Evolutionary conservation across 2,888 invertebrate genomes (phyloP).

Genomic region (Leucozona laternaria): DNA sequence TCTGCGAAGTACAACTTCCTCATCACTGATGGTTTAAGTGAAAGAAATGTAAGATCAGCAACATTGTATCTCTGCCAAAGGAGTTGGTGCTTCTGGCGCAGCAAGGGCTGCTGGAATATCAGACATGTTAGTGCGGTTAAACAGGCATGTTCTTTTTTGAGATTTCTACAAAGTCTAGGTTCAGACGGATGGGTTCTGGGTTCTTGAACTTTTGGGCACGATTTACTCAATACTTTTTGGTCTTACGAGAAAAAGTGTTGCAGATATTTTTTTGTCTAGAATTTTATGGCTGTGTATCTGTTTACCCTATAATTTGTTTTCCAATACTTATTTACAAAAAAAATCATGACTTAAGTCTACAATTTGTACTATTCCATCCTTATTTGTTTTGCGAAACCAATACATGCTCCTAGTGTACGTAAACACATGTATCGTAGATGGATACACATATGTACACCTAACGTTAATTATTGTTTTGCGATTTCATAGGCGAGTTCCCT

Average conservation of each 20-base stretch:
- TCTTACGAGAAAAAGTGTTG: too few species aligned
- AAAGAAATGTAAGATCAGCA: slow-evolving; percentile 6
- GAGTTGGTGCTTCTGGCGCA: background rate
- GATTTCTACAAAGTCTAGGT: background rate
- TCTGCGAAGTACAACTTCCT: background rate
- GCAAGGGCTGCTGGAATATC: background rate
- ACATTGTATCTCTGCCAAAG: background rate
- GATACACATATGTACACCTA: background rate
- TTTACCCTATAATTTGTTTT: too few species aligned
- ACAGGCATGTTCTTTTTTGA: background rate
- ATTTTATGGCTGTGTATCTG: too few species aligned
- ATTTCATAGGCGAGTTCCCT: background rate
- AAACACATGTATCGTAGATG: background rate
- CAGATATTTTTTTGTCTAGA: too few species aligned
- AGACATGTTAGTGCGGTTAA: background rate
- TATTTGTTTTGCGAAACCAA: background rate
- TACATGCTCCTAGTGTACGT: background rate
- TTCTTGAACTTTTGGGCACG: too few species aligned
- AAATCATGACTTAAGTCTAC: too few species aligned
- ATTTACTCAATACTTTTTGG: too few species aligned
- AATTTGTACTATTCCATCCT: too few species aligned
- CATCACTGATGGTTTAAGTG: background rate
- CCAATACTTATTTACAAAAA: too few species aligned
- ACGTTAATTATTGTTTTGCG: background rate
- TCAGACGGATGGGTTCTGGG: background rate